Conservation (phyloP, 2,113 vertebrate genomes). For the Pandion haliaetus region DNA sequence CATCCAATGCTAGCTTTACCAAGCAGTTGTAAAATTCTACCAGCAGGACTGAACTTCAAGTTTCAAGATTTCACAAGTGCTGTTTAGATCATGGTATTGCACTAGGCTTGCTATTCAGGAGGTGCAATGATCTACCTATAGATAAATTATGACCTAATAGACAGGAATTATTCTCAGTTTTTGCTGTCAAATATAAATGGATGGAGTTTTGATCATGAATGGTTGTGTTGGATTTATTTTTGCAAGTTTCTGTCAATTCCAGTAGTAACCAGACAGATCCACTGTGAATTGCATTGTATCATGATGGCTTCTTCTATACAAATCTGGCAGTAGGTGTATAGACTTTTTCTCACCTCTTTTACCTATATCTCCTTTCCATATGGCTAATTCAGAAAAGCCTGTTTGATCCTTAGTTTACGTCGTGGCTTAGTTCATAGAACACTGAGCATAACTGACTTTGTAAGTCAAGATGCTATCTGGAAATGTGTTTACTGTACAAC, state of each 20-base stretch:
- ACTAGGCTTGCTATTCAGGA: background rate
- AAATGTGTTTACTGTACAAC: background rate
- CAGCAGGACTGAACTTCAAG: background rate
- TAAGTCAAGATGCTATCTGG: background rate
- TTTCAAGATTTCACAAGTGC: background rate
- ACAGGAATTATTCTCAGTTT: background rate
- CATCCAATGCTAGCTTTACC: background rate
- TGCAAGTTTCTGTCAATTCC: background rate
- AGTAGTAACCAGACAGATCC: background rate
- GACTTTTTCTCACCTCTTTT: background rate
- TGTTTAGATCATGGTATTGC: background rate
- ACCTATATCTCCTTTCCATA: background rate
- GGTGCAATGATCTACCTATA: background rate
- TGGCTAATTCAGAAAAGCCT: background rate
- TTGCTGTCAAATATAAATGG: background rate
- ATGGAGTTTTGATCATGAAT: background rate
- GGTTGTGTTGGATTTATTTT: background rate
- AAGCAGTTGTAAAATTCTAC: accelerated
- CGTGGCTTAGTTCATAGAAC: background rate
- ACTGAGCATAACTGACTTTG: background rate
- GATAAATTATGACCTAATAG: background rate
- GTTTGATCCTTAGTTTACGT: background rate
- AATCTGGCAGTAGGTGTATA: background rate
- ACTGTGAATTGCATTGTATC: accelerated
- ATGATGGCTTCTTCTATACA: background rate